These are phyloP conservation scores for Drosophila santomea DNA, from an alignment of 1,140 invertebrate genomes.

Conservation along the genomic window DNA sequence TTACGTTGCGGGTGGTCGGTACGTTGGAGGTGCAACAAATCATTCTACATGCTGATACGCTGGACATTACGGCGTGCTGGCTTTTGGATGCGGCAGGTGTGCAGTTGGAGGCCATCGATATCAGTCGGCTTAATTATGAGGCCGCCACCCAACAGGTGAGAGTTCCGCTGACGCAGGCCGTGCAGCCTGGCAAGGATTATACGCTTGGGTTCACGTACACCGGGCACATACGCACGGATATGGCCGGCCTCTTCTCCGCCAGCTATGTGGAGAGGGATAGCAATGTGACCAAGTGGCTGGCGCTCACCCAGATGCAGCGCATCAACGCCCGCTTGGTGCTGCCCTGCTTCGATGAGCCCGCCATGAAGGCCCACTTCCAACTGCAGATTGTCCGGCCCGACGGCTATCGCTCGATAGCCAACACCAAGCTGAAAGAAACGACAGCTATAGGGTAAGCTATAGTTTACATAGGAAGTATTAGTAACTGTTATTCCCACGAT, in stretches of 20 bases:
- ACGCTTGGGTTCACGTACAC: constrained; percentile 79
- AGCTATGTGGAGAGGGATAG: constrained; percentile 84
- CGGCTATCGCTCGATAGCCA: constrained; percentile 86
- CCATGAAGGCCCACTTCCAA: constrained; percentile 92
- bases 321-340: constrained; percentile 93
- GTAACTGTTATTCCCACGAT: neutral
- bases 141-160: constrained; percentile 57
- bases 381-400: constrained; percentile 87
- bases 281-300: constrained; percentile 85
- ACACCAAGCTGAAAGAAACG: constrained; percentile 72
- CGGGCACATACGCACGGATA: constrained; percentile 84
- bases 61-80: constrained; percentile 36
- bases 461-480: too few species aligned
- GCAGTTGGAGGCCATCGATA: constrained; percentile 32
- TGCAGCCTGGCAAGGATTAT: constrained; percentile 29
- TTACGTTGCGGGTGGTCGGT: constrained; percentile 82
- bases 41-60: constrained; percentile 87
- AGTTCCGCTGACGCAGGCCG: constrained; percentile 31
- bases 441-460: constrained; percentile 32
- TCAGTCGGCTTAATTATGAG: constrained; percentile 26
- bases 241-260: constrained; percentile 87
- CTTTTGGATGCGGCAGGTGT: constrained; percentile 35
- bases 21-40: constrained; percentile 84
- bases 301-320: constrained; percentile 93
- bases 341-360: constrained; percentile 96